phyloP scores from a whole-genome alignment of 2,797 vertebrate species.

The Antrozous pallidus region DNA sequence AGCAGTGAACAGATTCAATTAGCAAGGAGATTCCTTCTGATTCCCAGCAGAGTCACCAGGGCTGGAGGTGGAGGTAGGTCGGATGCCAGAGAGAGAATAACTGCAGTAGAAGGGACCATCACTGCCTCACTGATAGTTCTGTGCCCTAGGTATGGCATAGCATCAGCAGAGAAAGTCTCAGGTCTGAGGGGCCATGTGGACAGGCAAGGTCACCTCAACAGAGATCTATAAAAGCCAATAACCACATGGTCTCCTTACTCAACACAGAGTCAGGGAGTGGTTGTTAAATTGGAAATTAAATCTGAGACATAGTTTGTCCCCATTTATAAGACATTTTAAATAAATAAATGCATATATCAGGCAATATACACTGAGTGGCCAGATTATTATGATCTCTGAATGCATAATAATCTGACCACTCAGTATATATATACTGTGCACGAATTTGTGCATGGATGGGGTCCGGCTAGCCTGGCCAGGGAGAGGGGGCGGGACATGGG shows the following conservation, averaged over 20 bases:
- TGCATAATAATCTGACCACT: too few species aligned
- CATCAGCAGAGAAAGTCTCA: neutral
- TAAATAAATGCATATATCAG: neutral
- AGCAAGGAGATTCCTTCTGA: neutral
- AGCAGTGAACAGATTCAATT: neutral
- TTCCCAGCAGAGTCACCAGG: neutral
- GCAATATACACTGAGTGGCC: neutral
- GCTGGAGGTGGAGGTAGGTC: neutral
- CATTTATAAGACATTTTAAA: constrained; percentile 11
- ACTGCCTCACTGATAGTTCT: too few species aligned
- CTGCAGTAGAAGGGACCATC: neutral
- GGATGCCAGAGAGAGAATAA: neutral
- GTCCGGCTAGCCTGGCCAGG: too few species aligned
- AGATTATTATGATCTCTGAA: too few species aligned
- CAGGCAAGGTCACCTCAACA: neutral
- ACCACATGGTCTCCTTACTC: neutral
- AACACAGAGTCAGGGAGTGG: neutral
- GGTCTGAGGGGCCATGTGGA: neutral
- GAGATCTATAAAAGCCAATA: neutral
- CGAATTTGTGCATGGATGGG: too few species aligned
- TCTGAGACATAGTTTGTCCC: neutral
- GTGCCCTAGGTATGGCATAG: neutral
- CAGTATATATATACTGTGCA: too few species aligned
- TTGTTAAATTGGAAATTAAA: neutral
- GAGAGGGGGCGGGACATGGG: too few species aligned